phyloP scores from a whole-genome alignment of 2,797 vertebrate species.

The Rhinogobio ventralis region DNA sequence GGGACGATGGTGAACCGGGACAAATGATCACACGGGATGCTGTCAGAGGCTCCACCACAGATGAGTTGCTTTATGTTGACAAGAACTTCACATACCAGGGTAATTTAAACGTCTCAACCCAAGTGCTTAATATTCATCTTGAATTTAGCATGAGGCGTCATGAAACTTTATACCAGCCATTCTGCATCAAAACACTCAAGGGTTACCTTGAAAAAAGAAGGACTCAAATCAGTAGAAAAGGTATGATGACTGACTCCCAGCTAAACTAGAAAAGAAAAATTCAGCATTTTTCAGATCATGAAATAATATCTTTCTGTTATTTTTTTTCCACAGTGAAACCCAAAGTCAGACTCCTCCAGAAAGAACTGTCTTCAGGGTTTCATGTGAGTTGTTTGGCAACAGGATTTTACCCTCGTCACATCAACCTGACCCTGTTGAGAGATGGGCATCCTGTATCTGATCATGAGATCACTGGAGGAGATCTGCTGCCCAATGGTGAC shows the following conservation, averaged over 20 bases:
- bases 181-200: constrained; percentile 4
- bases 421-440: too few relatives aligned
- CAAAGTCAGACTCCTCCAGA: neutral
- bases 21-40: neutral
- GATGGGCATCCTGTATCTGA: too few relatives aligned
- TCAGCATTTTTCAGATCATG: too few relatives aligned
- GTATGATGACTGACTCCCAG: neutral
- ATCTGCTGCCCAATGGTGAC: constrained; percentile 58
- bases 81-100: neutral
- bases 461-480: constrained; percentile 29
- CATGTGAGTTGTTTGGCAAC: constrained; percentile 7
- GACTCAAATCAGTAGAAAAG: constrained; percentile 14
- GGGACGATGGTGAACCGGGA: neutral
- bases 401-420: constrained; percentile 2
- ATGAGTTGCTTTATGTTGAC: neutral
- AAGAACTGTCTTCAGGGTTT: neutral
- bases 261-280: neutral
- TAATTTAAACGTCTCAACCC: neutral
- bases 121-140: accelerated
- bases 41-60: constrained; percentile 10
- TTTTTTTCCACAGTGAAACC: neutral
- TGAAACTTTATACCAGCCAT: neutral
- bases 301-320: neutral
- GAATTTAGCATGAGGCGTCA: neutral
- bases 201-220: neutral